These are phyloP conservation scores for Leptinotarsa tumamoca DNA, from an alignment of 2,888 invertebrate species.

Conservation along the genomic window DNA sequence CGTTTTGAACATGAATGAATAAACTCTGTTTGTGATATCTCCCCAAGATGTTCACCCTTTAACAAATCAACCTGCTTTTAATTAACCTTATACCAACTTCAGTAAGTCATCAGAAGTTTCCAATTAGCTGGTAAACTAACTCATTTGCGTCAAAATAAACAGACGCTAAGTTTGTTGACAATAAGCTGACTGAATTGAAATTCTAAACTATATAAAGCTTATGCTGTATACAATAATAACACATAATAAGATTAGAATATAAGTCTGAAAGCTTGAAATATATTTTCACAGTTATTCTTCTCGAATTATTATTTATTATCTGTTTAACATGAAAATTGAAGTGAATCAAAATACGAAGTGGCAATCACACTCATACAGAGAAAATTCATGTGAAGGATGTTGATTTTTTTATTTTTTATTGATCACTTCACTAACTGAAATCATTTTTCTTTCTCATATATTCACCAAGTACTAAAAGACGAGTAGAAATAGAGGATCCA, in stretches of 20 bases:
- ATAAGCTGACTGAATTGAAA: conserved; percentile 28
- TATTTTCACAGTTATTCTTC: not conserved
- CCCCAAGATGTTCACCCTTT: conserved; percentile 10
- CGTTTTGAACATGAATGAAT: too few relatives aligned
- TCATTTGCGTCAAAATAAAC: conserved; percentile 38
- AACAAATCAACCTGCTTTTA: conserved; percentile 33
- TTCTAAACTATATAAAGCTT: conserved; percentile 8
- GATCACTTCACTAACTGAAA: too few relatives aligned
- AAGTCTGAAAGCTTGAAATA: not conserved
- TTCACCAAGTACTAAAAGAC: too few relatives aligned
- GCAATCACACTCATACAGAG: too few relatives aligned
- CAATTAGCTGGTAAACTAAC: conserved; percentile 38
- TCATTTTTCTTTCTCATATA: too few relatives aligned
- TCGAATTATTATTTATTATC: not conserved
- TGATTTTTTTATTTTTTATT: too few relatives aligned
- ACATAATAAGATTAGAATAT: not conserved
- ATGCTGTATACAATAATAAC: not conserved
- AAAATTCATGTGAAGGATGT: too few relatives aligned
- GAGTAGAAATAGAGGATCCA: too few relatives aligned
- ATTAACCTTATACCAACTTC: conserved; percentile 35
- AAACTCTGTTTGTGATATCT: too few relatives aligned
- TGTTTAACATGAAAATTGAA: too few relatives aligned
- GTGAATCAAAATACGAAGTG: too few relatives aligned
- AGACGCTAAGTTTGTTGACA: conserved; percentile 34
- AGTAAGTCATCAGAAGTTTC: conserved; percentile 40